These are phyloP conservation scores for Watsonalla binaria DNA, from an alignment of 2,888 invertebrate genomes.

Conservation along the genomic window DNA sequence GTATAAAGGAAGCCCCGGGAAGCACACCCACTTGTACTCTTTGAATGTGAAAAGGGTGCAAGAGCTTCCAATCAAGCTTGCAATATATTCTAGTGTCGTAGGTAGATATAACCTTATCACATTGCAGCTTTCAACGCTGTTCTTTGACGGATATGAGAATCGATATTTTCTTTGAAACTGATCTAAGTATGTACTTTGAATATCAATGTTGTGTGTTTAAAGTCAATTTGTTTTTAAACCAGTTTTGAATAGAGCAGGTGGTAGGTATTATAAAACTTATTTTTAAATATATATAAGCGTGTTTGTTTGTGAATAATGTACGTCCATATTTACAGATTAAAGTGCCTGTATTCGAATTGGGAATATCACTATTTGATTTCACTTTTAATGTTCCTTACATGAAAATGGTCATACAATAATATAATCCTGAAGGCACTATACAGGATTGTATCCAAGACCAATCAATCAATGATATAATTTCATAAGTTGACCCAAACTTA, in stretches of 20 bases:
- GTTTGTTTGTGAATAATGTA: no score
- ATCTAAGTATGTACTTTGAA: not conserved
- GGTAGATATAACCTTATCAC: not conserved
- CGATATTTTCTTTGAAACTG: not conserved
- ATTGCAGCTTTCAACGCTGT: not conserved
- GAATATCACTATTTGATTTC: no score
- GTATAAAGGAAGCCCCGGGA: conserved; percentile 14
- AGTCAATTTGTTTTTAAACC: not conserved
- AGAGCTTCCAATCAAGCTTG: conserved; percentile 18
- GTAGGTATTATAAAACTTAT: not conserved
- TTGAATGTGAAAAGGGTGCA: conserved; percentile 17
- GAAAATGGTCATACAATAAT: no score
- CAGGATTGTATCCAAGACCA: no score
- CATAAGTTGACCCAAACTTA: no score
- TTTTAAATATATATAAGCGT: no score
- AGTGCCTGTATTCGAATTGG: no score
- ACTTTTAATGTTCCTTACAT: no score
- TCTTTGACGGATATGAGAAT: not conserved
- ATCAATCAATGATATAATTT: no score
- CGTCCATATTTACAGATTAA: no score
- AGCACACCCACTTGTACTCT: conserved; percentile 2
- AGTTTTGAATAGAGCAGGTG: not conserved
- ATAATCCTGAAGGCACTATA: no score
- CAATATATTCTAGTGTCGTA: conserved; percentile 1
- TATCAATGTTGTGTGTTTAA: not conserved